Percentiles rank a stretch among this genome's conserved stretches.
phyloP scores from a whole-genome alignment of 2,888 invertebrate species.

The Hydrotaea cyrtoneurina region DNA sequence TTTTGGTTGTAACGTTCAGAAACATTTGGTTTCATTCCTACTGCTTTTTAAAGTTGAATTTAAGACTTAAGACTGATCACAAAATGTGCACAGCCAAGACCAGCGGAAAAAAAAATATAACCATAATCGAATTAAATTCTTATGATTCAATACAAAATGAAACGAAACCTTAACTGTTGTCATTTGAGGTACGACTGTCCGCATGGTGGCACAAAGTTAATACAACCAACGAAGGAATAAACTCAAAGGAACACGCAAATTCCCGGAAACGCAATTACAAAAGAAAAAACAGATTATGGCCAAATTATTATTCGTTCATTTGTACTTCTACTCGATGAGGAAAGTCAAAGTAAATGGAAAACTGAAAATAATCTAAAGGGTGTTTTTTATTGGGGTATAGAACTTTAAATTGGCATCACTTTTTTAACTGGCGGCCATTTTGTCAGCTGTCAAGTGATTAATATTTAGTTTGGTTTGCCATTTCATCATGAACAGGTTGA shows the following conservation, averaged over 20 bases:
- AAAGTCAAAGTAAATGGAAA: not conserved
- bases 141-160: not conserved
- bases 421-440: no score
- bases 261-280: not conserved
- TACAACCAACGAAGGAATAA: not conserved
- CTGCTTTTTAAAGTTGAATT: no score
- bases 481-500: no score
- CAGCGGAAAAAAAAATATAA: not conserved
- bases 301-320: not conserved
- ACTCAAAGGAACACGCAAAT: not conserved
- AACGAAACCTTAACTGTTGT: not conserved
- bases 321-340: not conserved
- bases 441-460: no score
- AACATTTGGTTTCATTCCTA: no score
- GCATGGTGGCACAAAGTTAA: not conserved
- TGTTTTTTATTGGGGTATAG: no score
- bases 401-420: no score
- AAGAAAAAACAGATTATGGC: not conserved
- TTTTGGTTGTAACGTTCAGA: not conserved
- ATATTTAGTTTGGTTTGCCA: no score
- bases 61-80: conserved; percentile 12
- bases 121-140: conserved; percentile 19
- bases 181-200: not conserved
- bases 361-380: no score
- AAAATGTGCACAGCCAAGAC: conserved; percentile 3